phyloP scores from a whole-genome alignment of 2,888 invertebrate genomes.

The Acanthosepion lycidas region DNA sequence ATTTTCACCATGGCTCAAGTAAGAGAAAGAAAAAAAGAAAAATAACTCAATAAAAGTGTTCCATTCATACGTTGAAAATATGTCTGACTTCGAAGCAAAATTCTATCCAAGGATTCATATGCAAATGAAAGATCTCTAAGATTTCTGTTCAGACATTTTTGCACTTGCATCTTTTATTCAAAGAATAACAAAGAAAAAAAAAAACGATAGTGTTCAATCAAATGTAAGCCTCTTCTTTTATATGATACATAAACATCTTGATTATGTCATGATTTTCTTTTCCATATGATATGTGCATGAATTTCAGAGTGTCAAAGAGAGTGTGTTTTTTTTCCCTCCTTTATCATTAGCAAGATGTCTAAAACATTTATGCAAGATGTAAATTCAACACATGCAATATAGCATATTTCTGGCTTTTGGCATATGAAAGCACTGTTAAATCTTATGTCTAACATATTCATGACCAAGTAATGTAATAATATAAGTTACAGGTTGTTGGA shows the following conservation, averaged over 20 bases:
- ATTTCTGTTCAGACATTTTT: background rate
- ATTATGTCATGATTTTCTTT: background rate
- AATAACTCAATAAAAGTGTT: background rate
- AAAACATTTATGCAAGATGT: background rate
- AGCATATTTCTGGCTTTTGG: background rate
- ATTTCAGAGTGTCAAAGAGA: background rate
- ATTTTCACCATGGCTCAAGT: background rate
- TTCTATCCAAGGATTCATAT: background rate
- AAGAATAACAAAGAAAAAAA: background rate
- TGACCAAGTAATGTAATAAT: no score
- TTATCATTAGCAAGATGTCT: background rate
- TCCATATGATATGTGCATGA: background rate
- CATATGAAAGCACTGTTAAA: background rate
- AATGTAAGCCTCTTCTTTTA: background rate
- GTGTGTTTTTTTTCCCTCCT: background rate
- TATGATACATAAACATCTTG: background rate
- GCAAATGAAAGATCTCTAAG: constrained; percentile 2
- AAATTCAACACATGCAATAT: background rate
- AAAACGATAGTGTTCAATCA: background rate
- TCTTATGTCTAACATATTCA: no score
- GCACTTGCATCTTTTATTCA: background rate
- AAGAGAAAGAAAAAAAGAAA: background rate
- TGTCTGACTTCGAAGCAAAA: background rate
- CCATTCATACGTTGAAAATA: constrained; percentile 2
- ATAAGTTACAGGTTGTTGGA: no score